A percentile compares a stretch with the other conserved stretches of the same genome.
phyloP scores from a whole-genome alignment of 2,888 invertebrate species.

The Chymomyza procnemis region DNA sequence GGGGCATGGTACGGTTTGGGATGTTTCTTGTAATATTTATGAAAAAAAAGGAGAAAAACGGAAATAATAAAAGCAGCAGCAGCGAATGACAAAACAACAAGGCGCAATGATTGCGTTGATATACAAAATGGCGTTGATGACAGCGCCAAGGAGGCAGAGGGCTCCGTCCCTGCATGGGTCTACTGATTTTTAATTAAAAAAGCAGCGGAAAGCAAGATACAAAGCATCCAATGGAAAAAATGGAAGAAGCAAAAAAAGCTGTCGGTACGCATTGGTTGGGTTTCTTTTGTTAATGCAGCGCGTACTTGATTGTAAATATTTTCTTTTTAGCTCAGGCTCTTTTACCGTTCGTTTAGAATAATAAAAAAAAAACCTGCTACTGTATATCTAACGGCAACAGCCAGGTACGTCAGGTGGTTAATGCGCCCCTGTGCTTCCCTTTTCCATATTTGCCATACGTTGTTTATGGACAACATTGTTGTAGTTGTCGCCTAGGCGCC shows the following conservation, averaged over 20 bases:
- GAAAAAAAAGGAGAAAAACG: constrained; percentile 35
- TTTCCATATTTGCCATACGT: constrained; percentile 42
- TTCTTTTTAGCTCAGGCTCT: constrained; percentile 44
- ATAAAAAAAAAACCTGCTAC: neutral
- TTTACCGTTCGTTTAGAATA: neutral
- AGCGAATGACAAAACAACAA: constrained; percentile 51
- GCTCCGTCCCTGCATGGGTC: constrained; percentile 34
- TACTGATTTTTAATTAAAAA: constrained; percentile 73
- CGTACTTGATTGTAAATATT: constrained; percentile 67
- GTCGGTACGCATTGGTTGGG: constrained; percentile 55
- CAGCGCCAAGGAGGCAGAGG: constrained; percentile 34
- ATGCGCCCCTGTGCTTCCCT: neutral
- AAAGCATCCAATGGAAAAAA: constrained; percentile 1
- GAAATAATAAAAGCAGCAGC: neutral
- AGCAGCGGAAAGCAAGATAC: constrained; percentile 31
- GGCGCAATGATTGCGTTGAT: constrained; percentile 68
- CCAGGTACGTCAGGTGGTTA: constrained; percentile 40
- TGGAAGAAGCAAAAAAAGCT: constrained; percentile 19
- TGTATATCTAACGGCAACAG: constrained; percentile 52
- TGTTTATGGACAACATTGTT: constrained; percentile 68
- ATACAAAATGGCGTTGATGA: constrained; percentile 72
- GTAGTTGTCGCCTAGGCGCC: constrained; percentile 25
- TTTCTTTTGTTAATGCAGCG: constrained; percentile 67
- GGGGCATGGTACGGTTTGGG: neutral
- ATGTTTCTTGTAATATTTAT: constrained; percentile 57